Evolutionary conservation across 2,797 vertebrate species (phyloP), one percentile per base, ranked within the genome.

Genomic region (Delichon dasypus): DNA sequence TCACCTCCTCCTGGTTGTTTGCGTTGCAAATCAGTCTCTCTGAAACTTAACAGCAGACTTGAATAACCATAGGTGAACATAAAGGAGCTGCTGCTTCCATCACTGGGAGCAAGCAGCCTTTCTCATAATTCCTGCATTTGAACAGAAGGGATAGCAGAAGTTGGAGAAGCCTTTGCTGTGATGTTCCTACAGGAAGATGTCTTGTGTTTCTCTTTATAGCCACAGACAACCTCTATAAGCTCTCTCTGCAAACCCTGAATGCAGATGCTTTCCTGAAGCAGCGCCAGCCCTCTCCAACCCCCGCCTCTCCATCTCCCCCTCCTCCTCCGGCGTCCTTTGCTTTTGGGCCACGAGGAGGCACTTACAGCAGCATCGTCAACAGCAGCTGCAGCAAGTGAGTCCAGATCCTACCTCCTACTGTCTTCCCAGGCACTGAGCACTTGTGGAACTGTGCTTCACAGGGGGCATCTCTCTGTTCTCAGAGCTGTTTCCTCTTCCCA

Each of bases 231-330:
- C 99, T 99, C 61, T 99, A 99, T 93, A 99, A 99, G 98, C 98
- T 99, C 80, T 99, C 99, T 94, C 97, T 99, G 72, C 99, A 99
- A 98, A 99, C 99, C 22, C 98, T 99, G 97, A 99, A 98, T 4
- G 99, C 99, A 95, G 99, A 99, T 84, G 98, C 98, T 64, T 99
- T 99, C 97, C 98, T 99, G 96, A 99, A 99, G 96, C 98, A 99
- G 97, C 98, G 98, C 79, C 98, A 98, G 22, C 97, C 97, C 96
- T 98, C 98, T 5, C 98, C 98, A 1, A 97, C 97, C 16, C 97
- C 98, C 1, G 97, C 98, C 94, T 98, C 98, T 91, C 98, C 98
- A 13, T 99, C 99, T 34, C 99, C 99, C 21, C 95, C 95, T 80
- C 94, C 88, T 65, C 92, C 99, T 1, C 97, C 98, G 0, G 86